Evolutionary conservation across 2,113 vertebrate genomes (phyloP).

Genomic region (Saccopteryx leptura): DNA sequence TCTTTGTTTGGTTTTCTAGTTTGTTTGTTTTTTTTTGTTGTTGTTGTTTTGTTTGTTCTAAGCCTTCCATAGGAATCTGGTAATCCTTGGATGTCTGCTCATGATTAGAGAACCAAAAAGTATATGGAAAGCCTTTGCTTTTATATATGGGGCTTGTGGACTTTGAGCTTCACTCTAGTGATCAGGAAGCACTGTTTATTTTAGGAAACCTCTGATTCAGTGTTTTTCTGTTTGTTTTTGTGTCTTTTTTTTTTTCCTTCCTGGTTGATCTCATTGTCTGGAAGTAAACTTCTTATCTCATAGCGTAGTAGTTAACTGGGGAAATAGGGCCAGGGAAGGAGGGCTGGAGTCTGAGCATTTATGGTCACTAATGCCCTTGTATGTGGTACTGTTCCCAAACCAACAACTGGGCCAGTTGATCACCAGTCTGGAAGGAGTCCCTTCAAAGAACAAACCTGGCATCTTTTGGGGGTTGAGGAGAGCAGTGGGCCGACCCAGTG

Average conservation of each 20-base stretch:
- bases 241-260: not conserved
- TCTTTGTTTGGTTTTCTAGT: conserved; percentile 40
- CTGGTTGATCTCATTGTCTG: not conserved
- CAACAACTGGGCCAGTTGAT: not conserved
- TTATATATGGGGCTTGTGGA: not conserved
- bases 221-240: not conserved
- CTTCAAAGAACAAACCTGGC: not conserved
- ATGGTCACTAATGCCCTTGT: not conserved
- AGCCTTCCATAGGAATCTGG: conserved; percentile 33
- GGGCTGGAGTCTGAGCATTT: not conserved
- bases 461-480: not conserved
- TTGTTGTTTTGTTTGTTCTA: not conserved
- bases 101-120: not conserved
- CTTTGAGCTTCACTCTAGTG: not conserved
- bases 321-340: not conserved
- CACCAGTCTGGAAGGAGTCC: not conserved
- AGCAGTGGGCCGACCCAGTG: not conserved
- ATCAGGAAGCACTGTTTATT: conserved; percentile 14
- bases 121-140: not conserved
- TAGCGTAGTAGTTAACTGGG: not conserved
- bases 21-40: not conserved
- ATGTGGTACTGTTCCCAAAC: not conserved
- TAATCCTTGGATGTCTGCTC: not conserved
- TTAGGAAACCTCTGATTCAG: not conserved
- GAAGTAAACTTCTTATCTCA: conserved; percentile 20